Percentiles rank a stretch among this genome's conserved stretches.
These are phyloP conservation scores for Drosophila meridiana DNA, from an alignment of 2,888 invertebrate species.

Conservation along the genomic window DNA sequence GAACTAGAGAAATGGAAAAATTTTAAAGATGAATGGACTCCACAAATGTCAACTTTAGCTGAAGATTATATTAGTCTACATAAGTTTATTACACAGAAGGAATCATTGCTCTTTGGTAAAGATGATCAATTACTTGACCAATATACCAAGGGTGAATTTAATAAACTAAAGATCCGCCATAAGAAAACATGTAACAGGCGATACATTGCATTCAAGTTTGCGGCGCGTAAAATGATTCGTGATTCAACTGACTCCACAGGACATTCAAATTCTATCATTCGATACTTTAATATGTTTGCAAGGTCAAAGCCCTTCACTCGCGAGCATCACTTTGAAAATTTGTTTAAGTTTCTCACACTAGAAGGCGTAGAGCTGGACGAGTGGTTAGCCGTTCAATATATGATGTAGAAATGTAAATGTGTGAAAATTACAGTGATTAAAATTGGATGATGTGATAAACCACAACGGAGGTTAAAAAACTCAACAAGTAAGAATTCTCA, in stretches of 20 bases:
- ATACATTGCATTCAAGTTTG: not conserved
- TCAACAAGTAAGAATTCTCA: not conserved
- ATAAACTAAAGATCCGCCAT: not conserved
- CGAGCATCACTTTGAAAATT: not conserved
- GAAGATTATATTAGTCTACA: not conserved
- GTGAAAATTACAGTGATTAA: not conserved
- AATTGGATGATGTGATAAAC: not conserved
- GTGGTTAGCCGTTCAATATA: not conserved
- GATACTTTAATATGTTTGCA: slow-evolving; percentile 5
- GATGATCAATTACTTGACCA: not conserved
- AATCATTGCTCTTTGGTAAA: not conserved
- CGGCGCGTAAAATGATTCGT: not conserved
- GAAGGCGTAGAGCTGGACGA: not conserved
- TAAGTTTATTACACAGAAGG: not conserved
- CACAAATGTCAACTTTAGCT: not conserved
- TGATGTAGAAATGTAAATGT: not conserved
- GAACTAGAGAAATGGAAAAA: not conserved
- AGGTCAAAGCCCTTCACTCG: not conserved
- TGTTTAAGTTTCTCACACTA: slow-evolving; percentile 2
- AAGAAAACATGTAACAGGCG: not conserved
- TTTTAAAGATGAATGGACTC: not conserved
- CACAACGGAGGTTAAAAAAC: not conserved
- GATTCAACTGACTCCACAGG: not conserved
- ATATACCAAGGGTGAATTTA: not conserved
- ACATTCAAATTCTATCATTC: not conserved